phyloP scores from a whole-genome alignment of 2,888 invertebrate genomes.

The Tiliacea citrago region DNA sequence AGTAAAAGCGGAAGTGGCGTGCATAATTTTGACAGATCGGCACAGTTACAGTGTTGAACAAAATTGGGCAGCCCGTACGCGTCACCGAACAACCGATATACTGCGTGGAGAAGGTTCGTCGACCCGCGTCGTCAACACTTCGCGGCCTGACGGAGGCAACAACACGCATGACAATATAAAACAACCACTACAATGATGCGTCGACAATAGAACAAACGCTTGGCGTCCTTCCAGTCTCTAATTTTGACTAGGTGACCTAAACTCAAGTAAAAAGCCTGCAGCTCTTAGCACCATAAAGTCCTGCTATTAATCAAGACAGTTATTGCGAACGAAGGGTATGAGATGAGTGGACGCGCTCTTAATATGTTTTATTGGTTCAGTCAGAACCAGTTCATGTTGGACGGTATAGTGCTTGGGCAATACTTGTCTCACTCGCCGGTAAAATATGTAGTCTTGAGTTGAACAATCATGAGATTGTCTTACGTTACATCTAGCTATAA shows the following conservation, averaged over 20 bases:
- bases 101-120: conserved; percentile 79
- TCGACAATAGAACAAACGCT: conserved; percentile 88
- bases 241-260: conserved; percentile 84
- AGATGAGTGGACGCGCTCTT: conserved; percentile 44
- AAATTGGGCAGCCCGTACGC: conserved; percentile 77
- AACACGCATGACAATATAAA: conserved; percentile 81
- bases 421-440: conserved; percentile 45
- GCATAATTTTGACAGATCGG: conserved; percentile 72
- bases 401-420: conserved; percentile 33
- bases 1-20: conserved; percentile 65
- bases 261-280: conserved; percentile 69
- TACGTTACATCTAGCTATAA: conserved; percentile 9
- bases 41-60: conserved; percentile 71
- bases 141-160: conserved; percentile 72
- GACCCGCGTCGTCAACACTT: conserved; percentile 77
- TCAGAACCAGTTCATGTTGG: conserved; percentile 47
- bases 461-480: conserved; percentile 19
- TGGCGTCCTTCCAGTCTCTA: conserved; percentile 87
- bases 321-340: conserved; percentile 48
- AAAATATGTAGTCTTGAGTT: conserved; percentile 39
- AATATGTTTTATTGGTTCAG: conserved; percentile 55
- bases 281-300: conserved; percentile 59
- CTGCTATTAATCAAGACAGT: conserved; percentile 53
- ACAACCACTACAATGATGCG: conserved; percentile 76
- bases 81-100: conserved; percentile 77